Evolutionary conservation across 2,113 vertebrate species (phyloP).

Genomic region (Neomonachus schauinslandi): DNA sequence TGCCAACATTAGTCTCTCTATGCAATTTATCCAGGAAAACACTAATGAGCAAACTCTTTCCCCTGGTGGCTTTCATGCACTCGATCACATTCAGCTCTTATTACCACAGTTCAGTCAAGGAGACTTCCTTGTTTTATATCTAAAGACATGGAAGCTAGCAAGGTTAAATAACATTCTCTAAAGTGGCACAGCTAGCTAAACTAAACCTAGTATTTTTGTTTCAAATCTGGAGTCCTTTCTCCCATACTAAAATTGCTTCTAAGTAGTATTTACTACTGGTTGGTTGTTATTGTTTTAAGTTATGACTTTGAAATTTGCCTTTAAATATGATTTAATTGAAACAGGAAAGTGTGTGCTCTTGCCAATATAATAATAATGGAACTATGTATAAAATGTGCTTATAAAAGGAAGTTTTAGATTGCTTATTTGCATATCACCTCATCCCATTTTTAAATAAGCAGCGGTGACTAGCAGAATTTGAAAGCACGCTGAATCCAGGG

Average conservation of each 20-base stretch:
- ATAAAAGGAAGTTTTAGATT: conserved; percentile 22
- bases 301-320: conserved; percentile 19
- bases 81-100: background rate
- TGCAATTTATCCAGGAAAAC: background rate
- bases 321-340: conserved; percentile 26
- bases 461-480: conserved; percentile 14
- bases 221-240: background rate
- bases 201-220: background rate
- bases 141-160: background rate
- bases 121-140: background rate
- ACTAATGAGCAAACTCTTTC: background rate
- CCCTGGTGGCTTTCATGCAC: background rate
- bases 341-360: background rate
- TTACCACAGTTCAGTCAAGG: background rate
- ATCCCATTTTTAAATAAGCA: background rate
- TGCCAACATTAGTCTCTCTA: background rate
- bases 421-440: conserved; percentile 36
- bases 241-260: background rate
- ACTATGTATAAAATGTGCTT: background rate
- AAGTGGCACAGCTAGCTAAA: background rate
- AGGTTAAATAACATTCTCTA: background rate
- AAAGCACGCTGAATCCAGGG: background rate
- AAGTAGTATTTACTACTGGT: background rate
- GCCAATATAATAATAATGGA: conserved; percentile 24
- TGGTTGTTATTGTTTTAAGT: conserved; percentile 49